These are phyloP conservation scores for Acanthacorydalis orientalis DNA, from an alignment of 2,888 invertebrate species.

Conservation along the genomic window DNA sequence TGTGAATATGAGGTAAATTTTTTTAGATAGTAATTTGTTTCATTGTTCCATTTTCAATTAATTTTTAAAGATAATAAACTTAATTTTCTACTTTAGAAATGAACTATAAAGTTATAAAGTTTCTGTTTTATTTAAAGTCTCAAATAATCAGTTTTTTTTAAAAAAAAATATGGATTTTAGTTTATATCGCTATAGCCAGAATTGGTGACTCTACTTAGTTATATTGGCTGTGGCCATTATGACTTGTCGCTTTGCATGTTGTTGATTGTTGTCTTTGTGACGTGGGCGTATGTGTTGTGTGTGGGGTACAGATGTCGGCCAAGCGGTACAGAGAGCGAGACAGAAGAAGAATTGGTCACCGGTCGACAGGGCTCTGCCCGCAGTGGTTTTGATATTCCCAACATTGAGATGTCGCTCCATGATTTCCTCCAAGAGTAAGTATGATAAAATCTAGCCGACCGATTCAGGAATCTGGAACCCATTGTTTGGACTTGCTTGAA, in stretches of 20 bases:
- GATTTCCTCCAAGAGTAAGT: constrained; percentile 19
- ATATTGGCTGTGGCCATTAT: no score
- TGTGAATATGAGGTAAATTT: no score
- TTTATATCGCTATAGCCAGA: no score
- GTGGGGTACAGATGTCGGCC: constrained; percentile 30
- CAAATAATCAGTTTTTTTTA: no score
- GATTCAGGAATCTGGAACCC: not conserved
- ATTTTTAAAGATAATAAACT: no score
- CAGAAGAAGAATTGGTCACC: constrained; percentile 45
- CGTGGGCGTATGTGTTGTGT: constrained; percentile 28
- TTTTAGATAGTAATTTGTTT: no score
- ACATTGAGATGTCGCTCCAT: constrained; percentile 20
- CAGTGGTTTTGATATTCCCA: constrained; percentile 11
- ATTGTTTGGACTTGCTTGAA: not conserved
- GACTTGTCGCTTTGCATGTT: constrained; percentile 12
- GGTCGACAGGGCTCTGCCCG: constrained; percentile 23
- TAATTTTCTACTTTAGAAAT: no score
- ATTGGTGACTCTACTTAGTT: no score
- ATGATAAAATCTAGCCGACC: not conserved
- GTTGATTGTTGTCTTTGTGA: constrained; percentile 22
- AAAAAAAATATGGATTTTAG: no score
- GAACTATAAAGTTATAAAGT: no score
- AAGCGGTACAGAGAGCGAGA: constrained; percentile 59
- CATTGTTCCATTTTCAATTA: no score
- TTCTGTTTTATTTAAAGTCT: no score